These are phyloP conservation scores for Calephelis virginiensis DNA, from an alignment of 1,140 invertebrate genomes.

Conservation along the genomic window DNA sequence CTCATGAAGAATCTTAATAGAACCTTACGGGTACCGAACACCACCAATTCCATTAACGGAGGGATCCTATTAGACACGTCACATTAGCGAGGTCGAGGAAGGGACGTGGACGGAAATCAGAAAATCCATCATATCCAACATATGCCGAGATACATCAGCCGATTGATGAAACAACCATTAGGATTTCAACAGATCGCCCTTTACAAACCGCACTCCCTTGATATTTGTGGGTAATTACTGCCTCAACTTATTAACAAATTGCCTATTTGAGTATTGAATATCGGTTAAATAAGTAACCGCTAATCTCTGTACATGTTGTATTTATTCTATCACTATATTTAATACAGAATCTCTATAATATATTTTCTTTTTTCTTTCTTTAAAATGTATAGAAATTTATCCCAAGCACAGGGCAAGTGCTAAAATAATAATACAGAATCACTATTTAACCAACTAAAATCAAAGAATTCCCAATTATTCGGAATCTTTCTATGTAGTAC, in stretches of 20 bases:
- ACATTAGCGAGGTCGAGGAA: constrained; percentile 37
- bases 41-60: constrained; percentile 28
- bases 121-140: constrained; percentile 45
- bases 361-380: too few species aligned
- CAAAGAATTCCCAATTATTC: too few species aligned
- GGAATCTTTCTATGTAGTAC: too few species aligned
- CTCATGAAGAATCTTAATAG: neutral
- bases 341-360: too few species aligned
- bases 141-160: constrained; percentile 63
- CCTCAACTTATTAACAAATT: constrained; percentile 34
- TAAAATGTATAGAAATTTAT: too few species aligned
- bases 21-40: neutral
- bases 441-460: too few species aligned
- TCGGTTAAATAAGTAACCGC: neutral
- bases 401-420: too few species aligned
- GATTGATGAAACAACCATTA: constrained; percentile 50
- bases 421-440: too few species aligned
- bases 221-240: constrained; percentile 33
- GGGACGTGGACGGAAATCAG: constrained; percentile 50
- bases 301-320: neutral
- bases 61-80: constrained; percentile 53
- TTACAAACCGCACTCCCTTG: constrained; percentile 34
- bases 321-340: neutral
- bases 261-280: constrained; percentile 17
- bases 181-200: constrained; percentile 31